Conservation (phyloP, 1,140 invertebrate species). For the Megalonaias nervosa region DNA sequence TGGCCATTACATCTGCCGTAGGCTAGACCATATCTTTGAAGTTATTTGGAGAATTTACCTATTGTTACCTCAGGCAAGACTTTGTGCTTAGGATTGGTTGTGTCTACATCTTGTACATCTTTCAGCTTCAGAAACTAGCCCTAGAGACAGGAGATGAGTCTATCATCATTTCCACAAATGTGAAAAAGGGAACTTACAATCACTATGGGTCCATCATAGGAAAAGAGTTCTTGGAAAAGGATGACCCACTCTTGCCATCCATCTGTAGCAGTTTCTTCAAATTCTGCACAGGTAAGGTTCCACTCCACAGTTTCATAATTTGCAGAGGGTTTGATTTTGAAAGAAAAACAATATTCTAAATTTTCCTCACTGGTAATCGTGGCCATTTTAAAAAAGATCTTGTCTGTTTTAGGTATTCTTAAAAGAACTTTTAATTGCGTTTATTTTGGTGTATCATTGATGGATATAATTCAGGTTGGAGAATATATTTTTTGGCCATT, state of each 20-base stretch:
- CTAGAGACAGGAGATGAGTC: constrained; percentile 28
- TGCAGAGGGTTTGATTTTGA: too few relatives aligned
- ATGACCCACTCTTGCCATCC: background rate
- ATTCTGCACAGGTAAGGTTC: constrained; percentile 26
- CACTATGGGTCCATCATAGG: constrained; percentile 26
- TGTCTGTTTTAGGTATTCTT: too few relatives aligned
- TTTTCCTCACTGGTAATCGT: too few relatives aligned
- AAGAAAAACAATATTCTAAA: too few relatives aligned
- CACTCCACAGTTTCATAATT: too few relatives aligned
- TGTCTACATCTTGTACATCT: background rate
- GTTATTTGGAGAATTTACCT: background rate
- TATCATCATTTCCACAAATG: constrained; percentile 28
- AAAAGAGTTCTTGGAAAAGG: constrained; percentile 27
- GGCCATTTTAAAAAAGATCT: too few relatives aligned
- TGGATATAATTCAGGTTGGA: too few relatives aligned
- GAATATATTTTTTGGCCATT: too few relatives aligned
- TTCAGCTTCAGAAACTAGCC: constrained; percentile 30
- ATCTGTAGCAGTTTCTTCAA: constrained; percentile 13
- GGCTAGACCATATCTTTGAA: too few relatives aligned
- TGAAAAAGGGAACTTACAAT: constrained; percentile 26
- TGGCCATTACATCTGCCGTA: background rate
- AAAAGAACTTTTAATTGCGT: too few relatives aligned
- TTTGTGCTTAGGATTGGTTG: background rate
- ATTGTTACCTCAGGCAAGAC: background rate
- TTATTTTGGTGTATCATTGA: too few relatives aligned